Conservation (phyloP, 2,888 invertebrate species). For the Pilophorus perplexus region DNA sequence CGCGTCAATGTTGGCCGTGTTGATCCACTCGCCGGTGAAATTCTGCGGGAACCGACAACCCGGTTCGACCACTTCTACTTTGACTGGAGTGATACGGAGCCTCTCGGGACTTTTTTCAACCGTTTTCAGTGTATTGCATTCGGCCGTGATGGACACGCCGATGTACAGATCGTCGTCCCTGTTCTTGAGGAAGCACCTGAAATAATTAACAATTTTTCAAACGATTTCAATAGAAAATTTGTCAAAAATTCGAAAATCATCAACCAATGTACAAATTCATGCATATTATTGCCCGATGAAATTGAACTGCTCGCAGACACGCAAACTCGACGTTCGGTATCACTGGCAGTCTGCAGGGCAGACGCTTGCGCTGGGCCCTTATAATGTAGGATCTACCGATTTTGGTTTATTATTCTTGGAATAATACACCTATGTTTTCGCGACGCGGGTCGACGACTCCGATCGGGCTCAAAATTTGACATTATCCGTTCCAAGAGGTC, state of each 20-base stretch:
- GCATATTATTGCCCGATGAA: no score
- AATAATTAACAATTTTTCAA: neutral
- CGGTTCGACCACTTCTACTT: conserved; percentile 84
- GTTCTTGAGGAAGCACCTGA: conserved; percentile 81
- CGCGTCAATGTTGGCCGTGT: conserved; percentile 94
- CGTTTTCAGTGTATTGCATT: conserved; percentile 88
- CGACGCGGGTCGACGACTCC: no score
- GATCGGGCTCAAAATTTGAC: no score
- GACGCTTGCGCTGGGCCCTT: no score
- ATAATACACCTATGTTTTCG: no score
- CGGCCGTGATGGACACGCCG: conserved; percentile 89
- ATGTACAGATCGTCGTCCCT: conserved; percentile 89
- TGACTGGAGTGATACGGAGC: conserved; percentile 75
- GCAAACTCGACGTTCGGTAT: no score
- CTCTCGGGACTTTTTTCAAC: conserved; percentile 91
- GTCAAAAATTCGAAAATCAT: neutral
- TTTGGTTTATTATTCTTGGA: no score
- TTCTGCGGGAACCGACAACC: conserved; percentile 91
- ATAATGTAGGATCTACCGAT: no score
- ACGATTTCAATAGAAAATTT: neutral
- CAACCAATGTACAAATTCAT: no score
- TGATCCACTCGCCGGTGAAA: conserved; percentile 93
- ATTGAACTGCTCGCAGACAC: no score
- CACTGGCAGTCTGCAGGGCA: no score
- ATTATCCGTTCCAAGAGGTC: no score